These are phyloP conservation scores for Coreoperca whiteheadi DNA, from an alignment of 2,113 vertebrate genomes.

Conservation along the genomic window DNA sequence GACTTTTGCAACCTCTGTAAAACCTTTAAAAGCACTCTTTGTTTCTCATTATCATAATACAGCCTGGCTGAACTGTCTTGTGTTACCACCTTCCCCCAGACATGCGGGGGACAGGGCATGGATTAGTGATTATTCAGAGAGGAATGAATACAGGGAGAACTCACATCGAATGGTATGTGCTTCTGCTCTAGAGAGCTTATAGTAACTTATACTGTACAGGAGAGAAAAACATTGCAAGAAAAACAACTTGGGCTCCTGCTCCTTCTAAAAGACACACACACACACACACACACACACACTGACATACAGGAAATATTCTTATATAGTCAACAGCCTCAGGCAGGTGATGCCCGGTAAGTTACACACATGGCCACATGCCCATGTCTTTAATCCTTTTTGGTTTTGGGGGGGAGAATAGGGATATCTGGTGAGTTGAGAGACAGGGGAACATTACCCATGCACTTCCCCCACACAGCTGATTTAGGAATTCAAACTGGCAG, in stretches of 20 bases:
- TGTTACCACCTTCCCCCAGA: background rate
- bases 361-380: background rate
- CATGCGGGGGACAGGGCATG: background rate
- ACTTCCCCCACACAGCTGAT: background rate
- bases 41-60: slow-evolving; percentile 2
- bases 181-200: background rate
- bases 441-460: background rate
- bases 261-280: background rate
- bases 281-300: background rate
- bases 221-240: background rate
- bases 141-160: background rate
- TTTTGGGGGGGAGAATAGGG: background rate
- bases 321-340: background rate
- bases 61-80: background rate
- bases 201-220: background rate
- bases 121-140: slow-evolving; percentile 12
- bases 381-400: background rate
- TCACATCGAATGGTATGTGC: background rate
- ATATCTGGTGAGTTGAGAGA: background rate
- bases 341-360: slow-evolving; percentile 14
- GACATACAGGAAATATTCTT: background rate
- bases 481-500: slow-evolving; percentile 8
- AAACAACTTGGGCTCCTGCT: slow-evolving; percentile 1
- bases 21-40: background rate
- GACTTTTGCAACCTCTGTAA: background rate